phyloP scores from a whole-genome alignment of 2,797 vertebrate species.

The Microctenopoma stevenorrisi region DNA sequence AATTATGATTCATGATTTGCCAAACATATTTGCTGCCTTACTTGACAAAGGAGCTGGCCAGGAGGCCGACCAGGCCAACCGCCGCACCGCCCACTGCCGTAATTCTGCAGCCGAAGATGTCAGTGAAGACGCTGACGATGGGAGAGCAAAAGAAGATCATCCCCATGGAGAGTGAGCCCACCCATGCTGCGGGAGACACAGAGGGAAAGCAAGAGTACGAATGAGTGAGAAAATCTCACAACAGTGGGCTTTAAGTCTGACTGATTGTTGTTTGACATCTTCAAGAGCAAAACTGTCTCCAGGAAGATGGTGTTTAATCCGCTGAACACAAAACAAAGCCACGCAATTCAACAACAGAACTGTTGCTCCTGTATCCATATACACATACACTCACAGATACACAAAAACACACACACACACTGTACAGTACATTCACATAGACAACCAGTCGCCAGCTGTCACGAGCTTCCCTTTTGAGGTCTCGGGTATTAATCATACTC shows the following conservation, averaged over 20 bases:
- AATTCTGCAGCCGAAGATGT: slow-evolving; percentile 90
- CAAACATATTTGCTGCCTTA: slow-evolving; percentile 71
- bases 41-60: slow-evolving; percentile 94
- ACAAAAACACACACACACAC: neutral
- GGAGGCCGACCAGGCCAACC: slow-evolving; percentile 88
- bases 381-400: neutral
- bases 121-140: slow-evolving; percentile 94
- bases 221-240: slow-evolving; percentile 6
- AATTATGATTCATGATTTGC: no score
- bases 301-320: neutral
- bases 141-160: slow-evolving; percentile 99
- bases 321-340: neutral
- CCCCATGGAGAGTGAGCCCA: slow-evolving; percentile 95
- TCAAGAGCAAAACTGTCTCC: slow-evolving; percentile 4
- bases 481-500: slow-evolving; percentile 15
- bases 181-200: slow-evolving; percentile 88
- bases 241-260: neutral
- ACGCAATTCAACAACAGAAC: neutral
- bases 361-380: slow-evolving; percentile 7
- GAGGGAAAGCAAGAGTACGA: neutral
- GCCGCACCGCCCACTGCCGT: slow-evolving; percentile 91
- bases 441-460: neutral
- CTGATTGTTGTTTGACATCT: slow-evolving; percentile 7
- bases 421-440: neutral
- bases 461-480: neutral